phyloP scores from a whole-genome alignment of 1,140 invertebrate species.

The Nephotettix cincticeps region DNA sequence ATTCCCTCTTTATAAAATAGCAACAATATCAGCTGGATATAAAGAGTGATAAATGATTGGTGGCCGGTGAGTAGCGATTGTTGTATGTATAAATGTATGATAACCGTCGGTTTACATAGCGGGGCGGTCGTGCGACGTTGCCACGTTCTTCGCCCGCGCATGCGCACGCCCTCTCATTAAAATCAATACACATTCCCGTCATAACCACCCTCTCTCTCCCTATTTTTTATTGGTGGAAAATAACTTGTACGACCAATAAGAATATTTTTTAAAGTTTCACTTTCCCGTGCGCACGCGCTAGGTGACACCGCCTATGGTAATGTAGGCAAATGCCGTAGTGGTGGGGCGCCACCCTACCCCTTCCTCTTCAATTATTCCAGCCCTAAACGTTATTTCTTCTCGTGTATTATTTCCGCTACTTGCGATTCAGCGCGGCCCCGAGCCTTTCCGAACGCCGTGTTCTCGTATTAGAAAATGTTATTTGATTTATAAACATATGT shows the following conservation, averaged over 20 bases:
- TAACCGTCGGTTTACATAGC: neutral
- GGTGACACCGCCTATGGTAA: constrained; percentile 26
- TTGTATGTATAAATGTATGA: constrained; percentile 7
- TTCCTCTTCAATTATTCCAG: constrained; percentile 4
- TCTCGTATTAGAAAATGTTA: constrained; percentile 18
- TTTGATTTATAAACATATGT: constrained; percentile 19
- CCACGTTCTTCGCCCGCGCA: neutral
- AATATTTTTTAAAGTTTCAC: constrained; percentile 34
- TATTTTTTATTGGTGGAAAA: constrained; percentile 32
- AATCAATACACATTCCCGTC: constrained; percentile 29
- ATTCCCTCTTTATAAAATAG: too few relatives aligned
- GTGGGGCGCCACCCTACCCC: neutral
- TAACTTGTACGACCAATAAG: constrained; percentile 30
- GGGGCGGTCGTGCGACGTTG: neutral
- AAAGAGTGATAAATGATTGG: neutral
- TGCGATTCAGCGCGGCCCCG: constrained; percentile 8
- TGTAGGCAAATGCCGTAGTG: constrained; percentile 5
- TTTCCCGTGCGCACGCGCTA: neutral
- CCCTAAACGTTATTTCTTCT: constrained; percentile 21
- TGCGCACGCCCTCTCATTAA: constrained; percentile 21
- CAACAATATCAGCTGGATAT: neutral
- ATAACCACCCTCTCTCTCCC: constrained; percentile 2
- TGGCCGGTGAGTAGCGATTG: neutral
- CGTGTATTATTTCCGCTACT: constrained; percentile 18
- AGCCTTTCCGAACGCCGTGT: neutral